Evolutionary conservation across 23 tunicate species (phyloP).

Genomic region (Oikopleura vanhoeffeni): DNA sequence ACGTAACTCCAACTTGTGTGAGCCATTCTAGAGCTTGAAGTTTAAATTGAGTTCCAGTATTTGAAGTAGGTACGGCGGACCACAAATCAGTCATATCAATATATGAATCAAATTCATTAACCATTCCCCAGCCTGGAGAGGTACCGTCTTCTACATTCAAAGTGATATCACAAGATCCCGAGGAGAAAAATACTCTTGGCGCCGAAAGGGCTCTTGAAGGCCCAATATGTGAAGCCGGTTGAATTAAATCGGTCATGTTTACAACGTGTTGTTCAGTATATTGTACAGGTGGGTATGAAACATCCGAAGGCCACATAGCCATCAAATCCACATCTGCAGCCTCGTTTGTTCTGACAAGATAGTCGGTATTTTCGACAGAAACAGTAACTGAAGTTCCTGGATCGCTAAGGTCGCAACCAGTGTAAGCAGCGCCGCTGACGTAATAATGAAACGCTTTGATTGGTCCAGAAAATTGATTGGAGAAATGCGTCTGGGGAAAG

Average conservation of each 20-base stretch:
- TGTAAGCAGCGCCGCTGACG: not conserved
- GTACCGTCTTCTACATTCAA: not conserved
- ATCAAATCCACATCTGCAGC: not conserved
- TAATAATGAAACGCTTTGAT: not conserved
- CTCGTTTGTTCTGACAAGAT: not conserved
- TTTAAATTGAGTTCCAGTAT: not conserved
- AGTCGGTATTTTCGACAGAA: not conserved
- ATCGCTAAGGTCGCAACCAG: not conserved
- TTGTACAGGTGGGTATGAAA: not conserved
- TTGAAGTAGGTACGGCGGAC: not conserved
- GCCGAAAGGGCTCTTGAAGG: not conserved
- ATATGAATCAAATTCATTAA: not conserved
- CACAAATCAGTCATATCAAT: not conserved
- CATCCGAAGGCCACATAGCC: not conserved
- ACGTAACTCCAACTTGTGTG: not conserved
- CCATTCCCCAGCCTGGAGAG: not conserved
- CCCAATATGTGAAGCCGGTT: not conserved
- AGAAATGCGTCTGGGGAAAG: not conserved
- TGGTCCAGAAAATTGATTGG: not conserved
- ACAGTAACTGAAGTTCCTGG: not conserved
- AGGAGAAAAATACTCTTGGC: not conserved
- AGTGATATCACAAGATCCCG: not conserved
- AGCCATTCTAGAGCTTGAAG: not conserved
- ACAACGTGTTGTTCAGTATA: not conserved
- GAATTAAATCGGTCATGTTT: not conserved